Evolutionary conservation across 2,888 invertebrate species (phyloP).

Genomic region (Clunio marinus): DNA sequence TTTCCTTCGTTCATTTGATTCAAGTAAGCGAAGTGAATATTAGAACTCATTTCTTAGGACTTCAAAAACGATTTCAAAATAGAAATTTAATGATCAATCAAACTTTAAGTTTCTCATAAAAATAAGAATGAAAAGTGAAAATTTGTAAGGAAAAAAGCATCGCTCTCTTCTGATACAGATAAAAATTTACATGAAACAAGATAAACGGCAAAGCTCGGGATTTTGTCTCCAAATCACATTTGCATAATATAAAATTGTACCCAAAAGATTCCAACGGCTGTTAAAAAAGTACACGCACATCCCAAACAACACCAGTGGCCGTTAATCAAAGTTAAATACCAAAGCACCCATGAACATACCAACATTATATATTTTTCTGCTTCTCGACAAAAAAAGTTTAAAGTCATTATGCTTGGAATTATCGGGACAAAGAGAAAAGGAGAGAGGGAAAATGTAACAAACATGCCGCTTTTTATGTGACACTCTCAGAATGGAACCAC

Average conservation of each 20-base stretch:
- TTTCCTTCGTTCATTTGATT: background rate
- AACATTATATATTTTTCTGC: background rate
- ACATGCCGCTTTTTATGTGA: conserved; percentile 18
- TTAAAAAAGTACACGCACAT: conserved; percentile 1
- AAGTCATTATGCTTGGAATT: conserved; percentile 8
- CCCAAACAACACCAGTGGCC: background rate
- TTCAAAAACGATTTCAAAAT: background rate
- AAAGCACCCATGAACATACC: conserved; percentile 11
- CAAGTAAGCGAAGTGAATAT: background rate
- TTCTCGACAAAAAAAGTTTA: conserved; percentile 9
- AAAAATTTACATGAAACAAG: no score
- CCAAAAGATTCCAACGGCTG: background rate
- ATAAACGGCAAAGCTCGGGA: no score
- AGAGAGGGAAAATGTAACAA: conserved; percentile 14
- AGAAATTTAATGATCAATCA: conserved; percentile 8
- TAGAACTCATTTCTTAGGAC: background rate
- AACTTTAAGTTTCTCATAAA: no score
- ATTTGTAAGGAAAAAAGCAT: no score
- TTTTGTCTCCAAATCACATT: background rate
- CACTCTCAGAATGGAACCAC: conserved; percentile 12
- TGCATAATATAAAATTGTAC: conserved; percentile 11
- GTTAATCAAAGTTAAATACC: conserved; percentile 19
- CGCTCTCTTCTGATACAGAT: no score
- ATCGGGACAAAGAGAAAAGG: no score
- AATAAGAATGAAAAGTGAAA: no score